A percentile compares a stretch with the other conserved stretches of the same genome.
Evolutionary conservation across 2,797 vertebrate species (phyloP).

Genomic region (Spinus pinus): DNA sequence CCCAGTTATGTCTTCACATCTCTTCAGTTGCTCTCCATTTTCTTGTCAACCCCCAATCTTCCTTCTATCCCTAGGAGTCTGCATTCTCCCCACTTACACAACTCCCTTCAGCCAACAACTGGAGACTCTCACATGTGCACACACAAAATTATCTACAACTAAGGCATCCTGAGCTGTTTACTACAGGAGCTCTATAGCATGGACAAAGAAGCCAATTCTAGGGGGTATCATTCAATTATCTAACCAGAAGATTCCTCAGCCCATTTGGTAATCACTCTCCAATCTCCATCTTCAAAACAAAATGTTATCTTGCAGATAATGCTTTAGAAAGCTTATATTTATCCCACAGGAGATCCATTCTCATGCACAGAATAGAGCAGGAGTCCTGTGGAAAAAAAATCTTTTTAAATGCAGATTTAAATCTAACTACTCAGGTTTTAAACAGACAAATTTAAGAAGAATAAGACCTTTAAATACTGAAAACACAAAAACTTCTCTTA

Average conservation of each 20-base stretch:
- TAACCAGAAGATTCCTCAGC: background rate
- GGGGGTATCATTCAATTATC: background rate
- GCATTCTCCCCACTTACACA: background rate
- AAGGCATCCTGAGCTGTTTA: background rate
- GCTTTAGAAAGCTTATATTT: conserved; percentile 32
- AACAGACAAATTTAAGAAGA: background rate
- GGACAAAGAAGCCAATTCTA: background rate
- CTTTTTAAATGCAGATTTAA: conserved; percentile 11
- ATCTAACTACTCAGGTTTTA: background rate
- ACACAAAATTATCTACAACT: background rate
- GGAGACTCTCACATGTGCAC: background rate
- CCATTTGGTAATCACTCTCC: background rate
- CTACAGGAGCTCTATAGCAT: background rate
- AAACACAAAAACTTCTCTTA: background rate
- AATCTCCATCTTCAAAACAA: conserved; percentile 9
- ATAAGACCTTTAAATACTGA: background rate
- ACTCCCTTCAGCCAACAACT: background rate
- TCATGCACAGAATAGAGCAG: conserved; percentile 5
- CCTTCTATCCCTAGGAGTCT: background rate
- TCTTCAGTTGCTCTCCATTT: background rate
- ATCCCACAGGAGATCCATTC: background rate
- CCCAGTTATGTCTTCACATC: background rate
- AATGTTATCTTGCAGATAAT: conserved; percentile 1
- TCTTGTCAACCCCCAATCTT: background rate
- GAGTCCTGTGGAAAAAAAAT: background rate